These are phyloP conservation scores for Platyura marginata DNA, from an alignment of 1,140 invertebrate species.

Conservation along the genomic window DNA sequence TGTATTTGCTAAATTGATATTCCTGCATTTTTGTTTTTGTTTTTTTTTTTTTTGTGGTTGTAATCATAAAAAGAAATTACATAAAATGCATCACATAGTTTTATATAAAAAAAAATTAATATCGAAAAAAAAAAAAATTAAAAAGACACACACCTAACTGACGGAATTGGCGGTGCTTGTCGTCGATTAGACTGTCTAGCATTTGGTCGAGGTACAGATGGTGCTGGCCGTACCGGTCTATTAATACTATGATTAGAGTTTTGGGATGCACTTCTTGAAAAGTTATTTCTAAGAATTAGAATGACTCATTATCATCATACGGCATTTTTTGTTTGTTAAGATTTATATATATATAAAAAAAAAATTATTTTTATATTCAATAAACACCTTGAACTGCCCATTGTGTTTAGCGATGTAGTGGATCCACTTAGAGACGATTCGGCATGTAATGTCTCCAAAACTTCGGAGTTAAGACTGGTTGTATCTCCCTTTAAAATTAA, in stretches of 20 bases:
- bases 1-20: too few species aligned
- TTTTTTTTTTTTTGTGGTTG: too few species aligned
- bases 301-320: too few species aligned
- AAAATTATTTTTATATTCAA: neutral
- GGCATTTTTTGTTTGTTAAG: too few species aligned
- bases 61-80: too few species aligned
- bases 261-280: neutral
- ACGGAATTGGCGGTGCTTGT: neutral
- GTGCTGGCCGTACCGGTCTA: constrained; percentile 1
- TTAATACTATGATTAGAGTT: neutral
- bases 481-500: neutral
- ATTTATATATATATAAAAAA: too few species aligned
- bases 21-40: too few species aligned
- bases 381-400: neutral
- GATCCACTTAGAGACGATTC: neutral
- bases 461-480: neutral
- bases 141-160: neutral
- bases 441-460: neutral
- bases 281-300: neutral
- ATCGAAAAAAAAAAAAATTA: neutral
- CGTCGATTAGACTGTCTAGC: neutral
- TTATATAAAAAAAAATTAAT: neutral
- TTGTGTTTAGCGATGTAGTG: neutral
- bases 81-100: neutral
- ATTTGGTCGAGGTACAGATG: neutral